These are phyloP conservation scores for Erebia epiphron DNA, from an alignment of 2,888 invertebrate species.

Conservation along the genomic window DNA sequence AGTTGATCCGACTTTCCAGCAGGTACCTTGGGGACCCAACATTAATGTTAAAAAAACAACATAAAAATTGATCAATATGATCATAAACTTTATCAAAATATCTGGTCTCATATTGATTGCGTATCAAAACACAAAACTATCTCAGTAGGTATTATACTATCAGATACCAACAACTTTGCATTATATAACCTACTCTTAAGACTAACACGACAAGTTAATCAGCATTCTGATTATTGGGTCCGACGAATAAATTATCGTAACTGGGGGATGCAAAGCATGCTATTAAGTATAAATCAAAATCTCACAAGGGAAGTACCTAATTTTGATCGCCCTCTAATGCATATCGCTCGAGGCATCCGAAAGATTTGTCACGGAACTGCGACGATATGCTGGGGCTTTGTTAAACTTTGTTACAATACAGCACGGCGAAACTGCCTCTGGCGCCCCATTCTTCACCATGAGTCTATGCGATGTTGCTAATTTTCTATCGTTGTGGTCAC, in stretches of 20 bases:
- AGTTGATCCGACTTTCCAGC: too few species aligned
- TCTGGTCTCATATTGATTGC: too few species aligned
- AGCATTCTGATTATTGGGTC: conserved; percentile 9
- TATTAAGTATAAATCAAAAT: conserved; percentile 34
- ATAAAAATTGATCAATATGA: too few species aligned
- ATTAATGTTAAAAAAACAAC: too few species aligned
- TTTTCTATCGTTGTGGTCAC: conserved; percentile 80
- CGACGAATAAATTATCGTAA: conserved; percentile 3
- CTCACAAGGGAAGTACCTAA: conserved; percentile 17
- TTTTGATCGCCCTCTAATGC: conserved; percentile 23
- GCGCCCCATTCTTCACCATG: conserved; percentile 75
- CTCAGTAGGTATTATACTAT: background rate
- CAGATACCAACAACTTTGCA: background rate
- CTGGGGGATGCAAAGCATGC: conserved; percentile 20
- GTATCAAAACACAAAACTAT: background rate
- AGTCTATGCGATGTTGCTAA: conserved; percentile 79
- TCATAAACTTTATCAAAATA: too few species aligned
- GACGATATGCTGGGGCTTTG: conserved; percentile 22
- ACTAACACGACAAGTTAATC: conserved; percentile 8
- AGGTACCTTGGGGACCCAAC: too few species aligned
- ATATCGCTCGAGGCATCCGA: conserved; percentile 18
- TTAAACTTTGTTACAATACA: conserved; percentile 52
- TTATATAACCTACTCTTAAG: conserved; percentile 27
- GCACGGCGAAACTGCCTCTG: conserved; percentile 65
- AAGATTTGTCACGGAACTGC: conserved; percentile 21